Conservation (phyloP, 1,140 invertebrate genomes). For the Zophobas morio region DNA sequence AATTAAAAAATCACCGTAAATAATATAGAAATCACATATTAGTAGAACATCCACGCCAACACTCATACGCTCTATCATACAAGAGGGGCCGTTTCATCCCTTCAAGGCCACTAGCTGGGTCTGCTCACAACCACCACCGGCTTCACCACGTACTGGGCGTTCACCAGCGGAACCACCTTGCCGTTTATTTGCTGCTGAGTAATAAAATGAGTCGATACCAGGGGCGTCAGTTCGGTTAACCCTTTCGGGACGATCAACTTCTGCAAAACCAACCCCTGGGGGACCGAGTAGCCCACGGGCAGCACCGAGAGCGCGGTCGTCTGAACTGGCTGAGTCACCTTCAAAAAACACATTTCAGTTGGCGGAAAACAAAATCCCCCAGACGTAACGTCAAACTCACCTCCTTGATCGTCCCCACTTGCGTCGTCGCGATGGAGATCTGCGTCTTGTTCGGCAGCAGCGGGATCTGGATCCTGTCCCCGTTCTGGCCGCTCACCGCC, state of each 20-base stretch:
- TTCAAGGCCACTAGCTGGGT: conserved; percentile 60
- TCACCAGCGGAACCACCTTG: conserved; percentile 64
- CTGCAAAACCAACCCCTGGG: conserved; percentile 62
- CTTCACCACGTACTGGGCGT: conserved; percentile 66
- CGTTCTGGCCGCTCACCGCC: conserved; percentile 48
- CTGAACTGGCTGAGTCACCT: conserved; percentile 59
- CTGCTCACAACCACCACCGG: conserved; percentile 65
- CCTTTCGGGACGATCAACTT: conserved; percentile 64
- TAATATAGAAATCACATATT: conserved; percentile 35
- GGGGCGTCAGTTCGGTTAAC: conserved; percentile 60
- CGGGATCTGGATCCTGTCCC: conserved; percentile 57
- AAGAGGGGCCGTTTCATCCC: background rate
- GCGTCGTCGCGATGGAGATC: conserved; percentile 51
- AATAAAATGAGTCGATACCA: conserved; percentile 64
- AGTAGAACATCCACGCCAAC: conserved; percentile 16
- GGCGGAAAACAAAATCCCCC: background rate
- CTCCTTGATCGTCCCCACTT: conserved; percentile 55
- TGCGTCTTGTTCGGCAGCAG: conserved; percentile 56
- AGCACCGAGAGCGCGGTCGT: conserved; percentile 63
- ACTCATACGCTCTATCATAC: conserved; percentile 14
- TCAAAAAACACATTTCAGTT: conserved; percentile 31
- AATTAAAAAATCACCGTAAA: conserved; percentile 29
- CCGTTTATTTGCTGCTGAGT: conserved; percentile 60
- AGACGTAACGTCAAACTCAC: conserved; percentile 35
- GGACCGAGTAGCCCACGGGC: conserved; percentile 62